Conservation (phyloP, 1,140 invertebrate species). For the Ephestia elutella region DNA sequence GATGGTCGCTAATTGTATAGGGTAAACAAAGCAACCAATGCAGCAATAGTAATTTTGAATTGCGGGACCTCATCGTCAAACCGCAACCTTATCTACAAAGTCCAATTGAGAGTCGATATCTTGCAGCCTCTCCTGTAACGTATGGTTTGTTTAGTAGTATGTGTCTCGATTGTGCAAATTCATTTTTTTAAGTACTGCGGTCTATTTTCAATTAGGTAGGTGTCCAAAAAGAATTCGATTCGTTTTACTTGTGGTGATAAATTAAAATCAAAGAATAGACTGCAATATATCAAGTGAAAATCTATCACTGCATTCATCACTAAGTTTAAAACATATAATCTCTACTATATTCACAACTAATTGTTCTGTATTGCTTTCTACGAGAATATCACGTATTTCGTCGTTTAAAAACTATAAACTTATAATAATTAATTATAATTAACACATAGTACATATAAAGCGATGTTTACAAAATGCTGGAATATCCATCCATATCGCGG, state of each 20-base stretch:
- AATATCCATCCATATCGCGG: background rate
- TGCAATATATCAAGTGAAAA: conserved; percentile 29
- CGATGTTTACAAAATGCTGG: conserved; percentile 10
- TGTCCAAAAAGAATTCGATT: no score
- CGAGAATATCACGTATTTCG: conserved; percentile 38
- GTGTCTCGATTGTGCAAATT: no score
- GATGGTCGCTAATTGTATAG: conserved; percentile 12
- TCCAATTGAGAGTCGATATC: conserved; percentile 26
- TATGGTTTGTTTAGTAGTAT: no score
- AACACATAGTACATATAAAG: conserved; percentile 20
- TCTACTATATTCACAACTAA: conserved; percentile 31
- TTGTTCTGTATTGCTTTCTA: conserved; percentile 42
- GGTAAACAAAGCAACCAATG: conserved; percentile 37
- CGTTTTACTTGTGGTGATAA: no score
- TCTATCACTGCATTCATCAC: conserved; percentile 43
- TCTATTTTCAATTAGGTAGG: no score
- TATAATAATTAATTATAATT: conserved; percentile 14
- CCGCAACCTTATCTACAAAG: conserved; percentile 53
- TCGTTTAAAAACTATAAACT: conserved; percentile 13
- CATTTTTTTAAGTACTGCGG: no score
- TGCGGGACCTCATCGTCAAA: conserved; percentile 39
- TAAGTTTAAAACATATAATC: conserved; percentile 30
- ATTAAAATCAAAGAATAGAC: conserved; percentile 15
- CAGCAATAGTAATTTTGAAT: conserved; percentile 48
- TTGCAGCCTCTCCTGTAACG: conserved; percentile 23